Conservation (phyloP, 2,888 invertebrate species). For the Congeria kusceri region DNA sequence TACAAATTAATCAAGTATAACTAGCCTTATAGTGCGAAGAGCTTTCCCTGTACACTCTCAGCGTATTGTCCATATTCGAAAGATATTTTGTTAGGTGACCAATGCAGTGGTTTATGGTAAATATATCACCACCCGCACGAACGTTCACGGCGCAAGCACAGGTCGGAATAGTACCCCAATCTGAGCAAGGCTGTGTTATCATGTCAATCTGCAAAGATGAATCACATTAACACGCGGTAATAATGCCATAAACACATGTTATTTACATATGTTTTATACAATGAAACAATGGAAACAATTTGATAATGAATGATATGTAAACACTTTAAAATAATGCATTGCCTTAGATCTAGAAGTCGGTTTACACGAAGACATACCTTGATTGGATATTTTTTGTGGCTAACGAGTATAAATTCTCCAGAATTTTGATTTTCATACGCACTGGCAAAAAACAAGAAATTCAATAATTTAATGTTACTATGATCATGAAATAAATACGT, state of each 20-base stretch:
- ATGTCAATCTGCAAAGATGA: neutral
- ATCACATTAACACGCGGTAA: neutral
- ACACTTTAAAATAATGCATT: neutral
- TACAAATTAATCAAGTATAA: constrained; percentile 30
- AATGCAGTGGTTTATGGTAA: constrained; percentile 39
- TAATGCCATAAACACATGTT: neutral
- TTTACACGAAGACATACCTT: neutral
- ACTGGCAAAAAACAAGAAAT: neutral
- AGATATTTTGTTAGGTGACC: constrained; percentile 31
- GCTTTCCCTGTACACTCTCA: constrained; percentile 23
- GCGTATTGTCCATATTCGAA: constrained; percentile 18
- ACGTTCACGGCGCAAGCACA: constrained; percentile 42
- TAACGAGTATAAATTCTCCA: neutral
- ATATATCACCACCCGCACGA: constrained; percentile 39
- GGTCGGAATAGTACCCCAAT: constrained; percentile 6
- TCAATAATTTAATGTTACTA: too few relatives aligned
- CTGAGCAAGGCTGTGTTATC: neutral
- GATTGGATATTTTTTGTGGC: neutral
- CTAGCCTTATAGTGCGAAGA: constrained; percentile 24
- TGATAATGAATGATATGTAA: neutral
- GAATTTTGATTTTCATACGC: neutral
- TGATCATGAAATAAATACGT: too few relatives aligned
- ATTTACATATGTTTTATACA: neutral
- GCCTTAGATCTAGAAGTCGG: too few relatives aligned
- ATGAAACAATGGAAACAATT: neutral